Conservation (phyloP, 2,113 vertebrate species). For the Nycticryphes semicollaris region DNA sequence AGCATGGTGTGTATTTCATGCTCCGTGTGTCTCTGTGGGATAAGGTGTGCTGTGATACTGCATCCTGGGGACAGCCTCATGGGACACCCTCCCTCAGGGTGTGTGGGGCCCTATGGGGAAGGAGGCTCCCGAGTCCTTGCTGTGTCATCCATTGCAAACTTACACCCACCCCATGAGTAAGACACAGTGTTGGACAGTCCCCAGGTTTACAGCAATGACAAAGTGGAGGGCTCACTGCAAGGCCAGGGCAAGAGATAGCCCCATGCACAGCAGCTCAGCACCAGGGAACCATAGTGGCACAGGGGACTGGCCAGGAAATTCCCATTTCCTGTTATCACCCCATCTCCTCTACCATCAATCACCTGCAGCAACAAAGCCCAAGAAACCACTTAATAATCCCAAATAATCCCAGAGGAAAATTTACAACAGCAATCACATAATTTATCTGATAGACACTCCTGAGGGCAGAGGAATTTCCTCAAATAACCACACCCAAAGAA, state of each 20-base stretch:
- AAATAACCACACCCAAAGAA: neutral
- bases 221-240: neutral
- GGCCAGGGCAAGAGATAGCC: accelerated
- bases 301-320: neutral
- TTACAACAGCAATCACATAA: neutral
- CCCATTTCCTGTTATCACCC: neutral
- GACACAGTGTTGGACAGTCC: neutral
- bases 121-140: neutral
- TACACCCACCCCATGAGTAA: accelerated
- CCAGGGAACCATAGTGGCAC: accelerated
- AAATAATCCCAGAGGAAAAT: neutral
- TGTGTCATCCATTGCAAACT: neutral
- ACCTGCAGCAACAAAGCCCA: neutral
- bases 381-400: neutral
- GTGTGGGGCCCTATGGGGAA: neutral
- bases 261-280: neutral
- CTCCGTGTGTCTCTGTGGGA: neutral
- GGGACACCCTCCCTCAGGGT: neutral
- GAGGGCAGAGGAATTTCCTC: neutral
- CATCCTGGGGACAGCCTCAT: neutral
- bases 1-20: neutral
- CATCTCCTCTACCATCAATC: neutral
- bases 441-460: neutral
- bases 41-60: neutral
- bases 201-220: accelerated